Conservation (phyloP, 2,888 invertebrate species). For the Quadroppia sp. region DNA sequence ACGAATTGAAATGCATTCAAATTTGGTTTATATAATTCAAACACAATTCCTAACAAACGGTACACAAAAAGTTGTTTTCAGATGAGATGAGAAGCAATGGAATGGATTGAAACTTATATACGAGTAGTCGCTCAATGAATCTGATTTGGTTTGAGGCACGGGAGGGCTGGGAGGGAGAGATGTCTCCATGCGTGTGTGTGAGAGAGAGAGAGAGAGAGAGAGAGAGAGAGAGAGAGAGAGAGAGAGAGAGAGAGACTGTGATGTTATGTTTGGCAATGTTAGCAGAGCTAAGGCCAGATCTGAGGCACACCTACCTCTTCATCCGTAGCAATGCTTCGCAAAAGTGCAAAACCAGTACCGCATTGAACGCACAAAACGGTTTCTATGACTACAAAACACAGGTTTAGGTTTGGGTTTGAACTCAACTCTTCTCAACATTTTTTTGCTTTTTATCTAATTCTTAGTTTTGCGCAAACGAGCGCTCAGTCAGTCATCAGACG, state of each 20-base stretch:
- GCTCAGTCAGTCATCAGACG: background rate
- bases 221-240: conserved; percentile 21
- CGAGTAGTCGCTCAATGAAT: too few species aligned
- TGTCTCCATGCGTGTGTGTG: background rate
- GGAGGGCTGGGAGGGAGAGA: background rate
- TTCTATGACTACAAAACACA: conserved; percentile 21
- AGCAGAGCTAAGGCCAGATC: background rate
- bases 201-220: conserved; percentile 13
- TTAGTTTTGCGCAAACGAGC: conserved; percentile 13
- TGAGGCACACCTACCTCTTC: conserved; percentile 25
- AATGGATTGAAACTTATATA: background rate
- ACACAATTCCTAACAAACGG: background rate
- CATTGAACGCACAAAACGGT: conserved; percentile 19
- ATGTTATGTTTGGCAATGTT: too few species aligned
- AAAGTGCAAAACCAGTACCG: conserved; percentile 2
- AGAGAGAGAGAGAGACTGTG: background rate
- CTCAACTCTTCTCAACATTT: background rate
- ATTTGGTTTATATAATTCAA: background rate
- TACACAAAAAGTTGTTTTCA: background rate
- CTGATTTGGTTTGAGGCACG: too few species aligned
- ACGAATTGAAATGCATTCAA: background rate
- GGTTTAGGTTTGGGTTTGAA: background rate
- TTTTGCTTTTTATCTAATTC: background rate
- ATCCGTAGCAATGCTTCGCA: conserved; percentile 24
- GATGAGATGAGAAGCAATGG: background rate